These are phyloP conservation scores for Colius striatus DNA, from an alignment of 2,113 vertebrate species.

Conservation along the genomic window DNA sequence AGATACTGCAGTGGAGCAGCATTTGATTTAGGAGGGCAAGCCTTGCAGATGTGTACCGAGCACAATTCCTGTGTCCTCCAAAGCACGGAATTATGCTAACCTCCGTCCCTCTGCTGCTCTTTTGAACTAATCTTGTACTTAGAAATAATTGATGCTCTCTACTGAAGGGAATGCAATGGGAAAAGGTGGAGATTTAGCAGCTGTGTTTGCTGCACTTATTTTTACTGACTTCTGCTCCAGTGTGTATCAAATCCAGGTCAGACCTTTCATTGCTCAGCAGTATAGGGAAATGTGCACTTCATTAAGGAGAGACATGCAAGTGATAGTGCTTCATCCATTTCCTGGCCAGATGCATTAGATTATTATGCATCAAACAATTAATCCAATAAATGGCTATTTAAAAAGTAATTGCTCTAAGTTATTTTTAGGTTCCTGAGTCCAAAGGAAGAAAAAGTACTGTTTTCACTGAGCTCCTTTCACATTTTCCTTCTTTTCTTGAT, in stretches of 20 bases:
- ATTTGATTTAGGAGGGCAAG: slow-evolving; percentile 39
- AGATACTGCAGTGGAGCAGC: slow-evolving; percentile 4
- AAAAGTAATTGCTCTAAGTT: neutral
- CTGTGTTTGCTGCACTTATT: slow-evolving; percentile 16
- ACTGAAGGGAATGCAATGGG: neutral
- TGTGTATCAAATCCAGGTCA: neutral
- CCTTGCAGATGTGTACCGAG: slow-evolving; percentile 37
- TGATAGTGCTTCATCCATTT: neutral
- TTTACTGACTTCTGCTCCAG: neutral
- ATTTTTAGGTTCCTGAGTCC: neutral
- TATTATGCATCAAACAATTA: neutral
- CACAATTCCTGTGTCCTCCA: slow-evolving; percentile 24
- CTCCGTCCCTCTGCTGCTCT: neutral
- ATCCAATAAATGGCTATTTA: neutral
- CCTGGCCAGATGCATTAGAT: neutral
- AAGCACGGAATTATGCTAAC: neutral
- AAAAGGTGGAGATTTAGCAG: neutral
- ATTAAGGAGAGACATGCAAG: neutral
- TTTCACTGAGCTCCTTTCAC: neutral
- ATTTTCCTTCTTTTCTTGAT: neutral
- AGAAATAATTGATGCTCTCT: slow-evolving; percentile 14
- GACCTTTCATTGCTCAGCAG: neutral
- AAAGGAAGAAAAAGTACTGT: neutral
- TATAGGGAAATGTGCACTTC: neutral
- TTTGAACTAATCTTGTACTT: neutral